Evolutionary conservation across 2,113 vertebrate genomes (phyloP).

Genomic region (Progne subis): DNA sequence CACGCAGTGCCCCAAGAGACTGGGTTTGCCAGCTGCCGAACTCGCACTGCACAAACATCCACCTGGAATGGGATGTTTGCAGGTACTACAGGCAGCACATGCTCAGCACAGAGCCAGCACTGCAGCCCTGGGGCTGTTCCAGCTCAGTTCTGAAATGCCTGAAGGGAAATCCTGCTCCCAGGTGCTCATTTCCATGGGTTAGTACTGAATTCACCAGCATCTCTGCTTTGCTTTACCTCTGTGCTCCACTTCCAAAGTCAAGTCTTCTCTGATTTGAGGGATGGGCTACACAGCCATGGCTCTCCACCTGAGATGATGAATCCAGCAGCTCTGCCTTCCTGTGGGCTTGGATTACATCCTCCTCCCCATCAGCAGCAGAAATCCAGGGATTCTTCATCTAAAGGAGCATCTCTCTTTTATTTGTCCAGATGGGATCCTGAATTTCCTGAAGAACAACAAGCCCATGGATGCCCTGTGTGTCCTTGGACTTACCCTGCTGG

Average conservation of each 20-base stretch:
- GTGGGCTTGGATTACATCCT: background rate
- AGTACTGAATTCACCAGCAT: background rate
- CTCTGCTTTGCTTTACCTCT: background rate
- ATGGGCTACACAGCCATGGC: background rate
- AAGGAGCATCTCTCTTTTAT: background rate
- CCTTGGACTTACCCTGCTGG: constrained; percentile 75
- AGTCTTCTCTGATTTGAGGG: background rate
- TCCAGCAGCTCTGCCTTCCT: background rate
- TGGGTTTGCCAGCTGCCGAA: background rate
- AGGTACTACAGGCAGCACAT: background rate
- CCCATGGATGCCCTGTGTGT: constrained; percentile 77
- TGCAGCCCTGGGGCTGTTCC: background rate
- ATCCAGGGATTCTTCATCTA: background rate
- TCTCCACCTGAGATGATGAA: background rate
- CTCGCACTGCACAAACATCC: background rate
- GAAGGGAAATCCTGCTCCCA: background rate
- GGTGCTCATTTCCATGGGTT: background rate
- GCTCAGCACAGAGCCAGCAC: background rate
- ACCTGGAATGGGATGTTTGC: background rate
- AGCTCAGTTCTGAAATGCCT: background rate
- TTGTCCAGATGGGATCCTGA: constrained; percentile 74
- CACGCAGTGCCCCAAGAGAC: background rate
- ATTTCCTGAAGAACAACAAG: constrained; percentile 77
- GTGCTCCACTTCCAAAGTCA: background rate
- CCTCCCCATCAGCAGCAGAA: background rate